These are phyloP conservation scores for human DNA, from an alignment of 2,113 vertebrate species.

Conservation along the genomic window GRCh38 chrX:44128501-44129000, in stretches of 20 bases:
- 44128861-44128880: not conserved
- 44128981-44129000: not conserved
- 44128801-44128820: no score
- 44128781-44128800: not conserved
- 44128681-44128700: not conserved
- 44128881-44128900: not conserved
- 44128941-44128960: not conserved
- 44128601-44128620: not conserved
- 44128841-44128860: not conserved
- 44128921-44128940: not conserved
- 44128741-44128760: not conserved
- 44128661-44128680: constrained; percentile 7
- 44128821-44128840: not conserved
- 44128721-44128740: not conserved
- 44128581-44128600: not conserved
- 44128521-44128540: not conserved
- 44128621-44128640: not conserved
- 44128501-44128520: not conserved
- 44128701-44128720: not conserved
- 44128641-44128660: not conserved
- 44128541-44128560: not conserved
- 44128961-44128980: not conserved
- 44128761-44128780: not conserved
- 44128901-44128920: not conserved
- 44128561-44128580: not conserved